phyloP scores from a whole-genome alignment of 2,888 invertebrate genomes.

The Aproaerema taeniolella region DNA sequence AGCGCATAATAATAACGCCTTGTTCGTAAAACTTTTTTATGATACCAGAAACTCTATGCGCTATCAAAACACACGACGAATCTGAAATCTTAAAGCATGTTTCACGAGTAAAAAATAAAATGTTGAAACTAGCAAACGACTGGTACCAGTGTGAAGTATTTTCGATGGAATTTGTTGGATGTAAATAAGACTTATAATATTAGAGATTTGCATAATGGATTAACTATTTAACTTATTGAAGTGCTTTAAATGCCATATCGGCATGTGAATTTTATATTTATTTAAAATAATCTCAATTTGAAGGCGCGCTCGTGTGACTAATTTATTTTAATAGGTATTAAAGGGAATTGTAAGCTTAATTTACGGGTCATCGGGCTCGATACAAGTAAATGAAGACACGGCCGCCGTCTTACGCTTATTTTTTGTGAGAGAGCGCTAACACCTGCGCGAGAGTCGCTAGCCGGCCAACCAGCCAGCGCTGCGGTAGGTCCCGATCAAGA shows the following conservation, averaged over 20 bases:
- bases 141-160: too few relatives aligned
- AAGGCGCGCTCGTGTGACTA: constrained; percentile 5
- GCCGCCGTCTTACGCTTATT: constrained; percentile 69
- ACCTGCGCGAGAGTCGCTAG: constrained; percentile 65
- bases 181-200: constrained; percentile 3
- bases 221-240: constrained; percentile 12
- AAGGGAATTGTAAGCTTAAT: constrained; percentile 41
- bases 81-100: constrained; percentile 37
- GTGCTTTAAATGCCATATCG: constrained; percentile 6
- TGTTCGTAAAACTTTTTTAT: constrained; percentile 61
- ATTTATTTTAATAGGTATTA: constrained; percentile 20
- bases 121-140: neutral
- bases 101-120: constrained; percentile 11
- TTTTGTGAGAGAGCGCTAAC: constrained; percentile 55
- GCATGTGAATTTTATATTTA: neutral
- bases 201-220: constrained; percentile 23
- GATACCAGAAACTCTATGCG: constrained; percentile 43
- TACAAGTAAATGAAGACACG: constrained; percentile 52
- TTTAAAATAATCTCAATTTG: neutral
- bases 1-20: constrained; percentile 51
- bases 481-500: constrained; percentile 77
- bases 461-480: constrained; percentile 32
- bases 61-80: constrained; percentile 42
- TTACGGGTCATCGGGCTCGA: constrained; percentile 42
- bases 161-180: neutral